A percentile compares a stretch with the other conserved stretches of the same genome.
phyloP scores from a whole-genome alignment of 2,797 vertebrate genomes.

The Choloepus didactylus region DNA sequence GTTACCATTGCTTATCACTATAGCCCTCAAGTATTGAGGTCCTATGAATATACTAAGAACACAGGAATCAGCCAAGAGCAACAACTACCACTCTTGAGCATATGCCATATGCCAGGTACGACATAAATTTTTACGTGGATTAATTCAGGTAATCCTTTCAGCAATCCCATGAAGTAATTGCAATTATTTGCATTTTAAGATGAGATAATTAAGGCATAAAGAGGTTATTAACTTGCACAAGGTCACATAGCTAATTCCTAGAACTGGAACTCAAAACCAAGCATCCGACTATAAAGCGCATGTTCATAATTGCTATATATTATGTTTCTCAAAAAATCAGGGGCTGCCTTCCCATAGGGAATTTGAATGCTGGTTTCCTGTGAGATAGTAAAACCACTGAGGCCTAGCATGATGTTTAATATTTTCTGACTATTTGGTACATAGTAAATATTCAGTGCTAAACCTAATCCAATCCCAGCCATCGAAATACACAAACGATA shows the following conservation, averaged over 20 bases:
- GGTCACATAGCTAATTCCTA: background rate
- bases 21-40: background rate
- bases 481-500: constrained; percentile 19
- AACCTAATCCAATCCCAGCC: background rate
- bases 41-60: background rate
- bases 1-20: background rate
- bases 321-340: background rate
- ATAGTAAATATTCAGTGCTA: constrained; percentile 27
- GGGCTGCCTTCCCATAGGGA: background rate
- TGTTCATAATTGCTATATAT: background rate
- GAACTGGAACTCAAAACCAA: constrained; percentile 11
- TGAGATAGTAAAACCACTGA: background rate
- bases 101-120: background rate
- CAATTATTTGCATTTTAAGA: constrained; percentile 54
- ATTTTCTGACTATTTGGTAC: background rate
- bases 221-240: background rate
- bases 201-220: background rate
- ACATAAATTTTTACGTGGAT: background rate
- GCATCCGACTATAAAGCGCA: constrained; percentile 1
- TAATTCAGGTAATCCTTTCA: constrained; percentile 8
- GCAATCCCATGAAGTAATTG: background rate
- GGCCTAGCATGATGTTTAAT: background rate
- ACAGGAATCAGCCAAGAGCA: background rate
- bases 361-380: background rate
- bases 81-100: background rate